These are phyloP conservation scores for Drosophila siamana DNA, from an alignment of 2,888 invertebrate species.

Conservation along the genomic window DNA sequence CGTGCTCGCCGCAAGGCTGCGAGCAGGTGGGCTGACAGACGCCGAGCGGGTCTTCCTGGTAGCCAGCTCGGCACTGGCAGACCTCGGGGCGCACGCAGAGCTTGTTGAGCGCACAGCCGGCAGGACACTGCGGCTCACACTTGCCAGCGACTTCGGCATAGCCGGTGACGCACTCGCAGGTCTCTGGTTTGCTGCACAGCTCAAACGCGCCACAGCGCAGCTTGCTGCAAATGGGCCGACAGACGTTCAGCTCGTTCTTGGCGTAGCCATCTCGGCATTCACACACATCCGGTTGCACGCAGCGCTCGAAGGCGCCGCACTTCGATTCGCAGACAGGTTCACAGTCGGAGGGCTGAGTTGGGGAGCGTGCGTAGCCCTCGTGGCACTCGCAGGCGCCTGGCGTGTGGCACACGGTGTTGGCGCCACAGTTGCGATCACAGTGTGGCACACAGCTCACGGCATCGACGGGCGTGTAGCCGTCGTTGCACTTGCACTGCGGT, in stretches of 20 bases:
- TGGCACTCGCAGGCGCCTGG: slow-evolving; percentile 90
- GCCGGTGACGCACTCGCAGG: slow-evolving; percentile 14
- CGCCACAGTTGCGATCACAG: slow-evolving; percentile 66
- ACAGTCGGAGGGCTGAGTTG: slow-evolving; percentile 17
- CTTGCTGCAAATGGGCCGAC: slow-evolving; percentile 26
- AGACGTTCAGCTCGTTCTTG: not conserved
- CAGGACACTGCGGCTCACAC: slow-evolving; percentile 16
- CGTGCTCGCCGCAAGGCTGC: not conserved
- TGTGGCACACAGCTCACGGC: slow-evolving; percentile 46
- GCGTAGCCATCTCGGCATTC: slow-evolving; percentile 47
- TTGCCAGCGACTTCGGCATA: not conserved
- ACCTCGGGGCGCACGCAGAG: slow-evolving; percentile 19
- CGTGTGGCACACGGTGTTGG: slow-evolving; percentile 87
- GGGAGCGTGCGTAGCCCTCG: slow-evolving; percentile 86
- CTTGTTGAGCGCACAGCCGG: slow-evolving; percentile 9
- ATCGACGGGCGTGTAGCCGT: not conserved
- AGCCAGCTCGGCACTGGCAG: slow-evolving; percentile 23
- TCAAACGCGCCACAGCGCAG: slow-evolving; percentile 1
- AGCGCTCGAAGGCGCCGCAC: slow-evolving; percentile 68
- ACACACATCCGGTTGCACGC: slow-evolving; percentile 74
- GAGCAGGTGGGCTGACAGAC: slow-evolving; percentile 24
- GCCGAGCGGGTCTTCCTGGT: not conserved
- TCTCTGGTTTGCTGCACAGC: not conserved
- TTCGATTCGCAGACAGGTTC: slow-evolving; percentile 33
- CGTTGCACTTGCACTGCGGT: slow-evolving; percentile 18